Evolutionary conservation across 2,797 vertebrate species (phyloP), one percentile per base, ranked within the genome.

Genomic region (Anolis apletophallus): DNA sequence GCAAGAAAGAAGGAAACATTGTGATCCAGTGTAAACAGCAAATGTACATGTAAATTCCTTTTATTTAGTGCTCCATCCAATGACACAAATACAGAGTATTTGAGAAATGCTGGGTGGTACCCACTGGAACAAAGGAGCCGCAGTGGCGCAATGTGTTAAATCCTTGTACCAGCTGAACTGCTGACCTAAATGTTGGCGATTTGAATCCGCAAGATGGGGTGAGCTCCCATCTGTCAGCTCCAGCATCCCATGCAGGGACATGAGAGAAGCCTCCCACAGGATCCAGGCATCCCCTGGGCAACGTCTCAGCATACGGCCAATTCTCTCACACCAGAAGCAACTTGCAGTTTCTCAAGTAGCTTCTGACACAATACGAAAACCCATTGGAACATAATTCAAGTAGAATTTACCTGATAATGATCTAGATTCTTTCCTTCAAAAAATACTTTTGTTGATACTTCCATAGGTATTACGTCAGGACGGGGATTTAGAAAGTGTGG

Each of bases 371-470:
- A 2, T 40, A 40, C 2, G 5, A 40, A 40, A 40, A 40, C 40
- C 40, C 5, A 80, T 91, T 46, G 87, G 88, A 64, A 59, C 68
- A 21, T 59, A 81, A 88, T 88, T 89, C 75, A 89, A 87, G 73
- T 72, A 87, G 76, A 91, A 88, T 91, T 95, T 95, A 96, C 95
- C 93, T 0, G 23, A 76, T 94, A 95, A 89, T 89, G 92, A 79
- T 88, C 92, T 90, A 97, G 94, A 93, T 97, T 95, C 79, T 91
- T 94, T 87, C 97, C 97, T 91, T 95, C 89, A 91, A 97, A 97
- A 84, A 71, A 83, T 68, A 97, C 96, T 0, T 40, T 90, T 4
- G 96, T 97, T 93, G 16, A 87, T 3, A 94, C 90, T 79, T 96
- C 96, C 96, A 97, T 94, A 50, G 97, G 97, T 89, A 97, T 96